Conservation (phyloP, 2,888 invertebrate genomes). For the Parascotia fuliginaria region DNA sequence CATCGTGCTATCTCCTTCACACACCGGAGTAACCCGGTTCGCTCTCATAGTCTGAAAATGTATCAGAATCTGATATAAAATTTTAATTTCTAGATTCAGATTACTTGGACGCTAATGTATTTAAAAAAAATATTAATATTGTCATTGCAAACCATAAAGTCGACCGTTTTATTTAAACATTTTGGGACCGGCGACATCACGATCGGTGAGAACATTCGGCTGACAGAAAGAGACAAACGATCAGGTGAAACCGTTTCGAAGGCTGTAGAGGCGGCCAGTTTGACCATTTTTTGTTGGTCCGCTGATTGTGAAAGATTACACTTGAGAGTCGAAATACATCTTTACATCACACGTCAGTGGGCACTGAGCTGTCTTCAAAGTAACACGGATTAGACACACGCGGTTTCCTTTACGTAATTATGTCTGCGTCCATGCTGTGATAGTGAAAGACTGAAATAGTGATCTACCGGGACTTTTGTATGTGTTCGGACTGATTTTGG, state of each 20-base stretch:
- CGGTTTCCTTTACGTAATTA: slow-evolving; percentile 76
- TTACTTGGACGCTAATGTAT: slow-evolving; percentile 5
- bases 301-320: slow-evolving; percentile 86
- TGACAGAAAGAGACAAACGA: slow-evolving; percentile 76
- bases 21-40: slow-evolving; percentile 52
- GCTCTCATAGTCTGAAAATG: slow-evolving; percentile 18
- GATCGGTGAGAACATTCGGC: slow-evolving; percentile 50
- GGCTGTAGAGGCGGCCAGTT: slow-evolving; percentile 84
- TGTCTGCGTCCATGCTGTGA: slow-evolving; percentile 79
- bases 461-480: slow-evolving; percentile 73
- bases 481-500: slow-evolving; percentile 70
- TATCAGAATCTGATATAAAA: slow-evolving; percentile 17
- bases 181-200: slow-evolving; percentile 49
- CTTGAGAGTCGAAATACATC: slow-evolving; percentile 86
- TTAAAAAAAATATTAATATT: slow-evolving; percentile 10
- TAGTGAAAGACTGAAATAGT: slow-evolving; percentile 80
- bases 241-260: slow-evolving; percentile 71
- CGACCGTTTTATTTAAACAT: slow-evolving; percentile 40
- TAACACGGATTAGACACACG: slow-evolving; percentile 84
- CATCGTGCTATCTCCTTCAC: slow-evolving; percentile 73
- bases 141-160: slow-evolving; percentile 10
- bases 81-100: slow-evolving; percentile 7
- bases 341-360: slow-evolving; percentile 86
- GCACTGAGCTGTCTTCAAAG: slow-evolving; percentile 85
- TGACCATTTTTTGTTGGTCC: slow-evolving; percentile 85